Evolutionary conservation across 1,140 invertebrate species (phyloP).

Genomic region (Cephus cinctus): DNA sequence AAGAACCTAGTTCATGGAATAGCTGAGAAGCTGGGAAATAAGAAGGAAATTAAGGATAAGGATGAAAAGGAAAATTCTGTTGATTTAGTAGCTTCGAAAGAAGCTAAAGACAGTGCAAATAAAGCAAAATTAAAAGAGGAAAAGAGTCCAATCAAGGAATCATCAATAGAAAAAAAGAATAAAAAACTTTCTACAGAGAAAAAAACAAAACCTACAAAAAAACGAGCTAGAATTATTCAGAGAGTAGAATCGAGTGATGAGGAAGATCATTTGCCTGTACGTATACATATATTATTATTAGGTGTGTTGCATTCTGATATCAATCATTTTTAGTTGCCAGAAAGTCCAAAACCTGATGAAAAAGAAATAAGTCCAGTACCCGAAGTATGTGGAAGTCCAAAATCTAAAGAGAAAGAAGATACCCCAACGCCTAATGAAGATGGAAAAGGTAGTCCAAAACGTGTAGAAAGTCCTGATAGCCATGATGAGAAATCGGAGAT

Average conservation of each 20-base stretch:
- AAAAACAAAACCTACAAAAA: conserved; percentile 18
- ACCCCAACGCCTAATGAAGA: background rate
- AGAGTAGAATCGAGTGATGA: conserved; percentile 40
- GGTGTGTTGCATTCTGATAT: conserved; percentile 4
- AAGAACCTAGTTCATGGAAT: background rate
- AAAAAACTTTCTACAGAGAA: conserved; percentile 2
- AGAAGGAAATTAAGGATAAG: background rate
- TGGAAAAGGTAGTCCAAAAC: background rate
- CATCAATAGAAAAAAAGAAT: background rate
- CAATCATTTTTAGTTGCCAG: conserved; percentile 9
- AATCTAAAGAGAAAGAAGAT: background rate
- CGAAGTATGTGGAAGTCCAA: background rate
- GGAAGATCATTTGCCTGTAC: conserved; percentile 32
- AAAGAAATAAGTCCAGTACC: background rate
- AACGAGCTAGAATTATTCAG: conserved; percentile 27
- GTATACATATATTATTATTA: conserved; percentile 14
- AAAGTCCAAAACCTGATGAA: conserved; percentile 12
- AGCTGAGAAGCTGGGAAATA: background rate
- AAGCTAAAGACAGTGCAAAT: background rate
- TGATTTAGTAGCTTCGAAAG: too few relatives aligned
- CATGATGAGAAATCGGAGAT: too few relatives aligned
- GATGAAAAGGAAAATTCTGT: background rate
- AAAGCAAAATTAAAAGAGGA: background rate
- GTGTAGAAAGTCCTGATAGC: conserved; percentile 1
- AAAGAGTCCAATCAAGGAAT: background rate